A percentile compares a stretch with the other conserved stretches of the same genome.
phyloP scores from a whole-genome alignment of 2,888 invertebrate species.

The Dendrolimus pini region DNA sequence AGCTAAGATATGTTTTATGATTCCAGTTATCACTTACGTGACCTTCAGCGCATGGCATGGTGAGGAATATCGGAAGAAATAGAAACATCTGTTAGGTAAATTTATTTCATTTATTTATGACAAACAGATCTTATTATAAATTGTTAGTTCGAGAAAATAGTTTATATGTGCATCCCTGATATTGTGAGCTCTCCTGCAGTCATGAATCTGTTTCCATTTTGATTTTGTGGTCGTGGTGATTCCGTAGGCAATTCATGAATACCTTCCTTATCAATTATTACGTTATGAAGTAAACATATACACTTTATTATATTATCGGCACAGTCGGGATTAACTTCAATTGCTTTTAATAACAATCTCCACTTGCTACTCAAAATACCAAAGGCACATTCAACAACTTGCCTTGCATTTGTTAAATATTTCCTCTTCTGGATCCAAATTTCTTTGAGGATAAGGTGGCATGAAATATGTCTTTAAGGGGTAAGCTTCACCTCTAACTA shows the following conservation, averaged over 20 bases:
- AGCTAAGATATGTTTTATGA: no score
- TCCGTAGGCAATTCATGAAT: no score
- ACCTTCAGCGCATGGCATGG: slow-evolving; percentile 7
- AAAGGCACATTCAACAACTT: slow-evolving; percentile 24
- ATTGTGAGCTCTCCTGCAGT: no score
- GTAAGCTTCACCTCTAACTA: slow-evolving; percentile 25
- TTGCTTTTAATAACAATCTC: slow-evolving; percentile 15
- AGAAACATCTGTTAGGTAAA: slow-evolving; percentile 5
- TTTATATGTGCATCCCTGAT: no score
- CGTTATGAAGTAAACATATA: slow-evolving; percentile 20
- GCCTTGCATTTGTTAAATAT: slow-evolving; percentile 22
- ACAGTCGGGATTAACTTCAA: slow-evolving; percentile 20
- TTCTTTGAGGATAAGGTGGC: slow-evolving; percentile 15
- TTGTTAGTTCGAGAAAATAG: not conserved
- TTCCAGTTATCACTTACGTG: slow-evolving; percentile 10
- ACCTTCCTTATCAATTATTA: slow-evolving; percentile 20
- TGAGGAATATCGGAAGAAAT: slow-evolving; percentile 7
- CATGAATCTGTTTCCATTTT: no score
- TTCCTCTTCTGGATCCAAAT: slow-evolving; percentile 16
- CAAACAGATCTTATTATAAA: not conserved
- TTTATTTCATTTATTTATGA: not conserved
- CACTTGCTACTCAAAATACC: slow-evolving; percentile 17
- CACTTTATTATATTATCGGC: slow-evolving; percentile 14
- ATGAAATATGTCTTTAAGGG: slow-evolving; percentile 14
- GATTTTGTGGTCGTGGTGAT: no score